These are phyloP conservation scores for Ornithorhynchus anatinus DNA, from an alignment of 2,113 vertebrate genomes.

Conservation along the genomic window DNA sequence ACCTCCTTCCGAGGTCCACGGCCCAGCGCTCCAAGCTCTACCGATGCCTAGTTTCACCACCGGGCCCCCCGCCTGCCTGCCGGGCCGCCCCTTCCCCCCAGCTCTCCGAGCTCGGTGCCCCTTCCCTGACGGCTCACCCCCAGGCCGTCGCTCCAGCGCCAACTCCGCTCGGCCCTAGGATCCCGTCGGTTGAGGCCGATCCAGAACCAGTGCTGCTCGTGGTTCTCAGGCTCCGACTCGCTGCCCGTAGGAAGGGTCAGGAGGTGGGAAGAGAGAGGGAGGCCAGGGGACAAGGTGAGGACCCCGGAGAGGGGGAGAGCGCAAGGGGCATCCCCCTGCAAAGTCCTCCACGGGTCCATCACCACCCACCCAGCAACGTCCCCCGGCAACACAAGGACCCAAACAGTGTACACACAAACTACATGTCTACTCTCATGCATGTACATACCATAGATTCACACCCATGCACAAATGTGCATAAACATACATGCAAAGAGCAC, in stretches of 20 bases:
- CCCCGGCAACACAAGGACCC: not conserved
- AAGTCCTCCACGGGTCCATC: not conserved
- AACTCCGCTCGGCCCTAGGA: conserved; percentile 80
- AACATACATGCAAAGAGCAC: not conserved
- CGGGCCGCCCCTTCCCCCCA: rapidly evolving
- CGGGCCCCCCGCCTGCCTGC: not conserved
- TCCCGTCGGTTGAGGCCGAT: conserved; percentile 92
- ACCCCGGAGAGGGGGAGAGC: not conserved
- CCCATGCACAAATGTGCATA: not conserved
- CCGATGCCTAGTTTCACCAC: not conserved
- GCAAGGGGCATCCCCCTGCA: not conserved
- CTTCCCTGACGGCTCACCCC: conserved; percentile 74
- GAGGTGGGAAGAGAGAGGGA: not conserved
- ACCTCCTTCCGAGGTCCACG: too few relatives aligned
- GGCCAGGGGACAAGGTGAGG: not conserved
- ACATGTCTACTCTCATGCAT: not conserved
- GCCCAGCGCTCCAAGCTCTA: too few relatives aligned
- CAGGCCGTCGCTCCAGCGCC: conserved; percentile 92
- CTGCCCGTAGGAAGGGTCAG: conserved; percentile 37
- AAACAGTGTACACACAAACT: not conserved
- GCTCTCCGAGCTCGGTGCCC: too few relatives aligned
- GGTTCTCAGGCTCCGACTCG: conserved; percentile 83
- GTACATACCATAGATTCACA: rapidly evolving
- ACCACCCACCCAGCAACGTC: not conserved
- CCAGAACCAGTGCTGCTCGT: conserved; percentile 97